Evolutionary conservation across 37 sponge, comb jelly and placozoan genomes (phyloP), one percentile per base, ranked within the genome.

Genomic region (Dysidea cf. avara): DNA sequence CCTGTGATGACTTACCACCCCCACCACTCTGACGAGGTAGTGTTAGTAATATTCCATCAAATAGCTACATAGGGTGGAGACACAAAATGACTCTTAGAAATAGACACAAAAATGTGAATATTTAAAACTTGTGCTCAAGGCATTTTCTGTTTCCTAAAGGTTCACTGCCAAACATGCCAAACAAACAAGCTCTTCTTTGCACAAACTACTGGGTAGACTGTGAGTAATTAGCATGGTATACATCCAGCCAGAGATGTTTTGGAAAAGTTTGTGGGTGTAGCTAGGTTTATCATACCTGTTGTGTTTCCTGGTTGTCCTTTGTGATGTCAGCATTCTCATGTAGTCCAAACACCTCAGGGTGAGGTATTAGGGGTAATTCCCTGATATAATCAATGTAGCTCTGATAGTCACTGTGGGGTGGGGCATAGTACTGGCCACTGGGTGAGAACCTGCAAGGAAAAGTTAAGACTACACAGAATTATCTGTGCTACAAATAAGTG

Each of bases 281-380:
- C 52, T 21, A n/a, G n/a, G n/a, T n/a, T n/a, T 7, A 21, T 2
- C 36, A 18, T 61, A 85, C 86, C 67, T 72, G 83, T 22, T 63
- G 69, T 43, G 99, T 97, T 51, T 93, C 98, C 57, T 97, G 94
- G 49, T 97, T 82, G 81, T 97, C 98, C 66, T 97, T 97, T 39
- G 98, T 93, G 71, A 97, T 97, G 71, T 97, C 98, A 49, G 98
- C 98, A 46, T 97, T 97, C 61, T 93, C 98, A 37, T 97, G 98
- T 32, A 97, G 74, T 20, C 98, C 98, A 79, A 93, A 97, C 53
- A 97, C 98, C 73, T 97, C 98, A 1, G 98, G 98, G 75, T 93
- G 85, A 18, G 98, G 94, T 0, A 73, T 93, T 81, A 97, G 77
- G 40, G 98, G 98, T 25, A 97, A 79, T 7, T 82, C 67, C 39